phyloP scores from a whole-genome alignment of 2,797 vertebrate genomes.

The Arrhamphus sclerolepis region DNA sequence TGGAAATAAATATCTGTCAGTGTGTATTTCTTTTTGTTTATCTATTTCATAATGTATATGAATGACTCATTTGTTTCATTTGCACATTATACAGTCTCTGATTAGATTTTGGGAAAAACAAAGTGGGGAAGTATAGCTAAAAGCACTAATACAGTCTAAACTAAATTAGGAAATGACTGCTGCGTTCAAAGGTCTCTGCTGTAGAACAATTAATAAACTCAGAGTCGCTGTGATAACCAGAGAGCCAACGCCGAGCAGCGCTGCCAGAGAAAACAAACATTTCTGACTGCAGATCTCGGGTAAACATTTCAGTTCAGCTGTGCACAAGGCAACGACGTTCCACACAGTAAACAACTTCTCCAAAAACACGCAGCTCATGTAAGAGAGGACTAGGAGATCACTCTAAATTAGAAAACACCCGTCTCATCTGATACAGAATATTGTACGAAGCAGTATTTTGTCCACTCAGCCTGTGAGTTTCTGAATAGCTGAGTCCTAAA shows the following conservation, averaged over 20 bases:
- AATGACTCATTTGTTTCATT: conserved; percentile 49
- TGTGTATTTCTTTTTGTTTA: no score
- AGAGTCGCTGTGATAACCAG: conserved; percentile 56
- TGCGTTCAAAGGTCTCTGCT: conserved; percentile 63
- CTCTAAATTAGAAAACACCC: not conserved
- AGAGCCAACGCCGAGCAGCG: conserved; percentile 29
- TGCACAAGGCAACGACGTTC: conserved; percentile 28
- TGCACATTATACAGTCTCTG: conserved; percentile 50
- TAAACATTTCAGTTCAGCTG: conserved; percentile 42
- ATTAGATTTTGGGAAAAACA: conserved; percentile 69
- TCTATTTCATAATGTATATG: not conserved
- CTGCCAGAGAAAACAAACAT: conserved; percentile 47
- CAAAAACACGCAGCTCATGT: conserved; percentile 16
- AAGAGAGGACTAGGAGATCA: conserved; percentile 16
- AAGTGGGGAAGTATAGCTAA: conserved; percentile 51
- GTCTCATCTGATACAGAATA: not conserved
- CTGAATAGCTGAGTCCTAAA: not conserved
- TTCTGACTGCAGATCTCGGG: conserved; percentile 41
- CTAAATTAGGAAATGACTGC: conserved; percentile 68
- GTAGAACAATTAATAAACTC: conserved; percentile 69
- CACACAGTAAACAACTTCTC: conserved; percentile 29
- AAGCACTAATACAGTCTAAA: conserved; percentile 55
- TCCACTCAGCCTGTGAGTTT: not conserved
- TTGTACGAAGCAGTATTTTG: not conserved
- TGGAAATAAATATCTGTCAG: no score